Percentiles rank a stretch among this genome's conserved stretches.
Conservation (phyloP, 2,113 vertebrate genomes). For the Upupa epops region DNA sequence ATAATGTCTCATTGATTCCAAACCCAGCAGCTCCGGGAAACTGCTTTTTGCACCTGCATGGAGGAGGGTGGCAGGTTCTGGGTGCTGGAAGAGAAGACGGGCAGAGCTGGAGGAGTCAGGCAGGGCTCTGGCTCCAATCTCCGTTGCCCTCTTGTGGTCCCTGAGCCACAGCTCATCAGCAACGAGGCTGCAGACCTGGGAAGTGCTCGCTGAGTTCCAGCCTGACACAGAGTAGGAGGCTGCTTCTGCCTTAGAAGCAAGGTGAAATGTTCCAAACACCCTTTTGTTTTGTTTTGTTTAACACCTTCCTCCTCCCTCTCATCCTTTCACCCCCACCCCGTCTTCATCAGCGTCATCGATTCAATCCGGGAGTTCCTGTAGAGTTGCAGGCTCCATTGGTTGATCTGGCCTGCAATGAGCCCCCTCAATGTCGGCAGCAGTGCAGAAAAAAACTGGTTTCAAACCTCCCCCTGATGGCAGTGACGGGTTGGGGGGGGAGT, state of each 20-base stretch:
- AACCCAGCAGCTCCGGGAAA: background rate
- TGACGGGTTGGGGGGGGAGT: conserved; percentile 9
- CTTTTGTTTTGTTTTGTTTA: background rate
- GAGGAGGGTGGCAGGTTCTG: background rate
- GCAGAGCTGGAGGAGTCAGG: background rate
- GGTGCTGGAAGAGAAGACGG: background rate
- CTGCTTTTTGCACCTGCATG: background rate
- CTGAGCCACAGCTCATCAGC: background rate
- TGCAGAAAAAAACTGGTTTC: conserved; percentile 1
- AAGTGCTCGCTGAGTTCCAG: background rate
- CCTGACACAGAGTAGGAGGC: background rate
- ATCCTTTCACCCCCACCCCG: background rate
- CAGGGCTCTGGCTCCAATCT: background rate
- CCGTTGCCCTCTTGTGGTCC: conserved; percentile 56
- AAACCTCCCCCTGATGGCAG: background rate
- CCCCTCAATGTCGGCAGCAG: background rate
- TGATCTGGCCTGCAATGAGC: conserved; percentile 4
- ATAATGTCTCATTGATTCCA: conserved; percentile 19
- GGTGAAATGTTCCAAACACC: background rate
- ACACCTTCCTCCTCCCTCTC: background rate
- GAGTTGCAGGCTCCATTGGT: conserved; percentile 43
- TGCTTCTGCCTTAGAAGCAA: background rate
- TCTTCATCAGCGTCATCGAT: conserved; percentile 10
- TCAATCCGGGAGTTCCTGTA: background rate
- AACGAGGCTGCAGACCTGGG: background rate